Base-by-base conservation (phyloP, 2,888 invertebrate genomes). In the Acronicta leporina region DNA sequence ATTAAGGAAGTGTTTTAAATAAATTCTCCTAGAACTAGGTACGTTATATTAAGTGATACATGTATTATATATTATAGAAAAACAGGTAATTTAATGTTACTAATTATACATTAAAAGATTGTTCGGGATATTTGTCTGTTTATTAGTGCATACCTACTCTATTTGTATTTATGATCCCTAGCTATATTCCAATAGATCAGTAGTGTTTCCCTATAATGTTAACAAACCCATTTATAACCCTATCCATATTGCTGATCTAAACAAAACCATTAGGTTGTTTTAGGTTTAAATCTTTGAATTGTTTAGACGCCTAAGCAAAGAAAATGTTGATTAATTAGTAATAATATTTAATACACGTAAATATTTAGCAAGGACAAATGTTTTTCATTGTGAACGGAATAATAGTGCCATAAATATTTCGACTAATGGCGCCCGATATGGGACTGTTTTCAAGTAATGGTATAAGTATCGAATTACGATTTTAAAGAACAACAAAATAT, bases 301-400 rank as follows among this genome's bases (percentile, higher is more conserved):
- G 57, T 30, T 52, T 54, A 42, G 9, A 41, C 9, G 54, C 41
- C 8, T 54, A 43, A 33, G 10, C 45, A 7, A 41, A 50, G 45
- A 63, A 40, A 68, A 64, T 59, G 49, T 64, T 54, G 30, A 50
- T 65, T 68, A 30, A 73, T 73, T 69, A 70, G 75, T 59, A 44
- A 43, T 44, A 73, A 52, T 54, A 61, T 70, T 77, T 59, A 58
- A 45, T 47, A 56, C 54, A 20, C 59, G 67, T 55, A 63, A 5
- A 33, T 33, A 65, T 65, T 67, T 41, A 45, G 57, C 47, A 51
- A 61, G 61, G 49, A 46, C 51, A 44, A 59, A 40, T 61, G 40
- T 59, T 60, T 42, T 58, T 44, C 10, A 59, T 68, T 54, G n/a
- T 49, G 14, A 33, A 6, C 33, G n/a, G 55, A 64, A 60, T 50